phyloP scores from a whole-genome alignment of 2,113 vertebrate species.

The Colistium nudipinnis region DNA sequence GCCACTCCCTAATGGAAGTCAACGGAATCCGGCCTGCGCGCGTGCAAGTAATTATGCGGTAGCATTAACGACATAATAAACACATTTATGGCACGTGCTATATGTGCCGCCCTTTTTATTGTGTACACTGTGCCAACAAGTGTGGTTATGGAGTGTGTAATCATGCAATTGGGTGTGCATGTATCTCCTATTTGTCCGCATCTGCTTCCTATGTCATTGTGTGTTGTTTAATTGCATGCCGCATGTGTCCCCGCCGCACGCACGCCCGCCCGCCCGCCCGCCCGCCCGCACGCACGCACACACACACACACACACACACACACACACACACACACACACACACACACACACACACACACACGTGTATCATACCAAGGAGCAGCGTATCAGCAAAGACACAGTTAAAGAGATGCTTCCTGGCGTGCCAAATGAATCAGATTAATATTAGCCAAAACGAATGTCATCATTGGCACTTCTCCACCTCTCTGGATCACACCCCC shows the following conservation, averaged over 20 bases:
- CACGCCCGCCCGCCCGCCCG: too few species aligned
- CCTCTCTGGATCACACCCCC: conserved; percentile 69
- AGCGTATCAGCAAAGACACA: conserved; percentile 74
- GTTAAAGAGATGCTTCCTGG: conserved; percentile 86
- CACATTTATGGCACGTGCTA: not conserved
- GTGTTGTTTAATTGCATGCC: conserved; percentile 37
- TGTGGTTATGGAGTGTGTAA: not conserved
- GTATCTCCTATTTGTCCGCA: conserved; percentile 23
- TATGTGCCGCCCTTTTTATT: conserved; percentile 6
- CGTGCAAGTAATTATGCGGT: not conserved
- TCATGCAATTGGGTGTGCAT: not conserved
- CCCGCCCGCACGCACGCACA: too few species aligned
- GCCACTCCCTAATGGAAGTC: not conserved
- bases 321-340: not conserved
- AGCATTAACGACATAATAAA: conserved; percentile 4
- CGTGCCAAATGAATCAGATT: conserved; percentile 90
- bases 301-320: conserved; percentile 4
- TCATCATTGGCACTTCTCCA: conserved; percentile 88
- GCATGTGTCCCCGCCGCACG: conserved; percentile 14
- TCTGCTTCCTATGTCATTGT: conserved; percentile 28
- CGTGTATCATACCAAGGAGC: not conserved
- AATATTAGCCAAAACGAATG: conserved; percentile 92
- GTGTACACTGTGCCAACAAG: not conserved
- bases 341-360: conserved; percentile 17
- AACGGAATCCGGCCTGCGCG: not conserved